phyloP scores from a whole-genome alignment of 1,140 invertebrate genomes.

The Drusus annulatus region DNA sequence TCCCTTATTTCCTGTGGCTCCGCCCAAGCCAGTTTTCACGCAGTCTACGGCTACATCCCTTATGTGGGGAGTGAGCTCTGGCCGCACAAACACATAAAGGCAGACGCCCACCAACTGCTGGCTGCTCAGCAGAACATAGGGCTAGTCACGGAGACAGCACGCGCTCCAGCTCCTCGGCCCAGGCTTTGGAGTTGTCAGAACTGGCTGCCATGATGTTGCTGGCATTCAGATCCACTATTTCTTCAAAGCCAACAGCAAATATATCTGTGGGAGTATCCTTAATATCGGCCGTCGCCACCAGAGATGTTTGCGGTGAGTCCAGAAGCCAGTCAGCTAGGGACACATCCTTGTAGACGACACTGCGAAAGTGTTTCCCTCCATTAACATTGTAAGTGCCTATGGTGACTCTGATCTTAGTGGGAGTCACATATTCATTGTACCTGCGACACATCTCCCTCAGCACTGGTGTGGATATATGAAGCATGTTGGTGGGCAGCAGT shows the following conservation, averaged over 20 bases:
- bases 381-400: constrained; percentile 99
- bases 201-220: constrained; percentile 98
- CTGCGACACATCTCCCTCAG: constrained; percentile 87
- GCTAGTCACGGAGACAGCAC: constrained; percentile 89
- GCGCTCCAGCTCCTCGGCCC: constrained; percentile 96
- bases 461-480: constrained; percentile 89
- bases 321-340: constrained; percentile 96
- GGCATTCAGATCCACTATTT: constrained; percentile 99
- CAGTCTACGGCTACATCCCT: constrained; percentile 94
- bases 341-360: constrained; percentile 95
- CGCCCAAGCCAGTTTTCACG: constrained; percentile 98
- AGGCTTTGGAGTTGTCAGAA: constrained; percentile 95
- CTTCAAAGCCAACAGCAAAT: constrained; percentile 98
- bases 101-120: constrained; percentile 99
- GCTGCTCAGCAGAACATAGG: constrained; percentile 94
- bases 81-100: constrained; percentile 94
- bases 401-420: constrained; percentile 83
- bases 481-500: constrained; percentile 88
- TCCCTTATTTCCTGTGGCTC: constrained; percentile 96
- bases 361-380: constrained; percentile 98
- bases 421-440: constrained; percentile 86
- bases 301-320: constrained; percentile 78
- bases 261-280: constrained; percentile 86
- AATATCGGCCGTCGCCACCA: constrained; percentile 73
- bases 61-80: constrained; percentile 88